Percentiles rank a stretch among this genome's conserved stretches.
Conservation (phyloP, 2,797 vertebrate species). For the Morelia viridis region DNA sequence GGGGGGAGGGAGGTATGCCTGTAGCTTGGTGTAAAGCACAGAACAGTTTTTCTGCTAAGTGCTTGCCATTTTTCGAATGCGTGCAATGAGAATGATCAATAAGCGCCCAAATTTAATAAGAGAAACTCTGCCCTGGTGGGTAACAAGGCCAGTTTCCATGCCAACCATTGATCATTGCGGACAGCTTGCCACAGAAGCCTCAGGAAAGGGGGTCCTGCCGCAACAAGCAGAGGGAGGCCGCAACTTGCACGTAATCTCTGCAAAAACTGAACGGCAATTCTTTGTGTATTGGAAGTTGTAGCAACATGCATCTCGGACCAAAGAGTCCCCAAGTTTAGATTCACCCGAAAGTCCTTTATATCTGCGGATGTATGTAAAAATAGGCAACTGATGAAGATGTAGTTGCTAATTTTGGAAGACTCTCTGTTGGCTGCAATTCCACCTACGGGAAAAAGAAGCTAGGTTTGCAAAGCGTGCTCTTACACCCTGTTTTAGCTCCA, state of each 20-base stretch:
- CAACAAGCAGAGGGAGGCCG: constrained; percentile 27
- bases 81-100: constrained; percentile 72
- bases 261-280: constrained; percentile 17
- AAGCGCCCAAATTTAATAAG: constrained; percentile 77
- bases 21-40: not conserved
- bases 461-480: not conserved
- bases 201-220: constrained; percentile 59
- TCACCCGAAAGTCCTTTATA: not conserved
- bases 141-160: constrained; percentile 74
- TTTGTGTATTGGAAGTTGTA: not conserved
- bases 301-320: too few relatives aligned
- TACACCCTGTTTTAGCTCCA: not conserved
- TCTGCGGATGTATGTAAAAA: not conserved
- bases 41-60: constrained; percentile 61
- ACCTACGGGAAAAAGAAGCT: not conserved
- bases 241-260: not conserved
- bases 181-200: constrained; percentile 58
- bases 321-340: not conserved
- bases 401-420: not conserved
- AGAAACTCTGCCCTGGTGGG: constrained; percentile 67
- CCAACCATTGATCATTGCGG: constrained; percentile 74
- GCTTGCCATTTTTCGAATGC: constrained; percentile 69
- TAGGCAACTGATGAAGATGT: not conserved
- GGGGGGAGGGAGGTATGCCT: not conserved
- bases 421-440: not conserved